Evolutionary conservation across 2,888 invertebrate genomes (phyloP).

Genomic region (Microplitis deprimator): DNA sequence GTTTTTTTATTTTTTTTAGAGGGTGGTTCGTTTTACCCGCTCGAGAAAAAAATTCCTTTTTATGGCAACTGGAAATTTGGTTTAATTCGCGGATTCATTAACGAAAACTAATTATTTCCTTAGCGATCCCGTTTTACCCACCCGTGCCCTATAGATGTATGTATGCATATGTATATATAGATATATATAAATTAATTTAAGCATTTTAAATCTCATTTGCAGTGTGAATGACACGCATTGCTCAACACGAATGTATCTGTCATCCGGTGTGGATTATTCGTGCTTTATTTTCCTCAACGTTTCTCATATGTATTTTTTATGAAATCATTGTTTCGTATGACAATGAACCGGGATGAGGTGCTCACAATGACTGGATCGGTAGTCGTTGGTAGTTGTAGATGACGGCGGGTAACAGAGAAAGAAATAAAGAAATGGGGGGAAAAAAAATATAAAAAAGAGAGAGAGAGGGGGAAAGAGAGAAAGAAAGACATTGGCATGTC

Average conservation of each 20-base stretch:
- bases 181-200: neutral
- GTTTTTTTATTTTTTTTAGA: neutral
- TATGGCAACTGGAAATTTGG: too few relatives aligned
- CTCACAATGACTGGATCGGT: conserved; percentile 67
- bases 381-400: conserved; percentile 36
- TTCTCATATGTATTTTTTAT: conserved; percentile 65
- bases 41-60: too few relatives aligned
- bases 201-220: neutral
- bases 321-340: conserved; percentile 71
- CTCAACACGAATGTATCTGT: conserved; percentile 37
- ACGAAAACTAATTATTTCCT: too few relatives aligned
- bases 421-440: conserved; percentile 22
- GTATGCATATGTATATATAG: conserved; percentile 18
- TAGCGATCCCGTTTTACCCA: too few relatives aligned
- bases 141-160: neutral
- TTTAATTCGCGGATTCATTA: too few relatives aligned
- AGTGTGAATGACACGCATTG: conserved; percentile 26
- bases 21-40: too few relatives aligned
- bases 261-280: conserved; percentile 38
- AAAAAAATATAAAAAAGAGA: conserved; percentile 15
- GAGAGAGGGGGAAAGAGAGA: conserved; percentile 12
- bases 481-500: conserved; percentile 31
- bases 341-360: conserved; percentile 70
- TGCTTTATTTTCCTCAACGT: conserved; percentile 12
- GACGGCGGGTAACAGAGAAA: conserved; percentile 44